Evolutionary conservation across 2,888 invertebrate genomes (phyloP), one percentile per base, ranked within the genome.

Genomic region (Tuberolachnus salignus): DNA sequence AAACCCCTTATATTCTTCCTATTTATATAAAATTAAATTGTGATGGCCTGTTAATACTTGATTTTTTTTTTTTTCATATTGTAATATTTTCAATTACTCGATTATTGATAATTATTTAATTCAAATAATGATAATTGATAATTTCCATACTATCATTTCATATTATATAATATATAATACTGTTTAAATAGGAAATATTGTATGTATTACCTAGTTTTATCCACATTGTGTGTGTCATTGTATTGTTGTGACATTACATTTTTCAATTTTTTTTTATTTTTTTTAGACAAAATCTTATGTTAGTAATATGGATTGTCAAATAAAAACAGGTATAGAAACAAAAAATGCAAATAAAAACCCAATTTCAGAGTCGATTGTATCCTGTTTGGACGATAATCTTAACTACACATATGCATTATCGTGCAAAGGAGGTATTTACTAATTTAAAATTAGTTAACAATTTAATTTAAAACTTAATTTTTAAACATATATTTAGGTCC

Each of bases 361-460:
- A 0, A 49, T 10, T 46, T 46, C 51, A 57, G 16, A 34, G 16
- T 14, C 64, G 59, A 49, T 69, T 46, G 44, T 69, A 26, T 66
- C 75, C 11, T 78, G 67, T 57, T 49, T 57, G 8, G 75, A 78
- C 51, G 69, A 78, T 1, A 46, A 69, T 59, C 49, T 42, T 61
- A 78, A 69, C 6, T 78, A 78, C 34, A 69, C 78, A 21, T 78
- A 59, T 61, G 78, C 78, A 51, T 69, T 59, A 59, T 78, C 78
- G 49, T 78, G 78, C 59, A 67, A 78, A 78, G 78, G 78, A 59
- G 78, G 78, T 78, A 67, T 53, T 42, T 74, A 44, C 19, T 61
- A 26, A 0, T 26, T 66, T 26, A 13, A 67, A 67, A 13, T 34
- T 34, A 34, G 6, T 34, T 34, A 34, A 34, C 6, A 34, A 34